phyloP scores from a whole-genome alignment of 2,888 invertebrate species.

The Corbicula japonica region DNA sequence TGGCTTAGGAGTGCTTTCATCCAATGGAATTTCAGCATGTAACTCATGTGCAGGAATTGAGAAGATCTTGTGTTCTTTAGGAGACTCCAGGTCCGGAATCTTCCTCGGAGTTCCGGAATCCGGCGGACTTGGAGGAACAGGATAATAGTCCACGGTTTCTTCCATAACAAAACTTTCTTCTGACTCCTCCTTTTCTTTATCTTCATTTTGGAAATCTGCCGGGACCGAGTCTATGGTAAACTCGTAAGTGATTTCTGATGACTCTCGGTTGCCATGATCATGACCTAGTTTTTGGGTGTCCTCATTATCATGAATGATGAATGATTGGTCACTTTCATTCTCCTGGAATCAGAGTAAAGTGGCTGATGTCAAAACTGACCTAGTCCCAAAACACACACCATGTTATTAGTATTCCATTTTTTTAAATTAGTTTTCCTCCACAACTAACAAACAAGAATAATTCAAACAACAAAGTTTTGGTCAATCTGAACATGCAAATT shows the following conservation, averaged over 20 bases:
- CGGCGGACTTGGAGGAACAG: not conserved
- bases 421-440: too few relatives aligned
- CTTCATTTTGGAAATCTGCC: conserved; percentile 60
- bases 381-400: not conserved
- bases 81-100: conserved; percentile 66
- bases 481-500: too few relatives aligned
- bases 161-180: conserved; percentile 45
- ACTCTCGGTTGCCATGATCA: conserved; percentile 53
- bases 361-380: not conserved
- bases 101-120: conserved; percentile 51
- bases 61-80: conserved; percentile 59
- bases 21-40: conserved; percentile 48
- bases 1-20: conserved; percentile 44
- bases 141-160: conserved; percentile 1
- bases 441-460: not conserved
- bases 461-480: too few relatives aligned
- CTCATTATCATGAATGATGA: conserved; percentile 45
- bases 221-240: conserved; percentile 70
- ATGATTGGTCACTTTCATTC: conserved; percentile 47
- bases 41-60: conserved; percentile 42
- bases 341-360: conserved; percentile 40
- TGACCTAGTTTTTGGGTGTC: conserved; percentile 7
- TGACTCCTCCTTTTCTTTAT: conserved; percentile 62
- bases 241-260: conserved; percentile 73
- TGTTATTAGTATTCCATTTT: not conserved